Evolutionary conservation across 1,140 invertebrate species (phyloP), one percentile per base, ranked within the genome.

Genomic region (Hetaerina americana): DNA sequence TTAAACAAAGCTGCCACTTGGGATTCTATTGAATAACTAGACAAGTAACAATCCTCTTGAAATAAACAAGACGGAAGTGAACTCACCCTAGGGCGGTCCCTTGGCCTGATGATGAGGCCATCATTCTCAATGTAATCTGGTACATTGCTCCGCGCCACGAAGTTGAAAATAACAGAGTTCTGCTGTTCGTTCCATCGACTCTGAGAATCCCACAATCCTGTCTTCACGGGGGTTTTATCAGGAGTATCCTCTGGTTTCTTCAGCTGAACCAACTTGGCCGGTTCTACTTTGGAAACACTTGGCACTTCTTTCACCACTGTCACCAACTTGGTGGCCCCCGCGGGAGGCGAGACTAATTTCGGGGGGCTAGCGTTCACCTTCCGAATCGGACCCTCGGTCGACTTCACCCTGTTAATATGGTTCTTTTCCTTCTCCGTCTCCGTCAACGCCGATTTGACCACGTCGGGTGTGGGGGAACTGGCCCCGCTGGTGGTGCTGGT

Each of bases 91-190:
- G 40, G 40, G 15, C 40, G 40, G 10, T 57, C 40, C 22, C 40
- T 57, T 12, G 40, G 22, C 40, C 22, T 57, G 10, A 57, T 57
- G 22, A 57, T 57, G 15, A 57, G 15, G 40, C 91, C 92, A 83
- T 94, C 92, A 82, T 94, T 93, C 80, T 93, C 90, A 78, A 94
- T 92, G 81, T 95, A 94, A 85, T 94, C 91, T 68, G 93, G 92
- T 74, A 94, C 91, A 75, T 91, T 89, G 79, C 91, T 91, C 75
- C 90, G 86, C 79, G 87, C 85, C 74, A 88, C 91, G 81, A 94
- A 95, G 82, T 94, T 93, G 80, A 94, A 94, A 68, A 94, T 91
- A 81, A 93, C 89, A 10, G 90, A 89, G 75, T 87, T 92, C 79
- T 80, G 76, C 71, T 83, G 81, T 68, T 85, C 81, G 76, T 85